Base-by-base conservation (phyloP, 1,140 invertebrate genomes). In the Euwallacea fornicatus region DNA sequence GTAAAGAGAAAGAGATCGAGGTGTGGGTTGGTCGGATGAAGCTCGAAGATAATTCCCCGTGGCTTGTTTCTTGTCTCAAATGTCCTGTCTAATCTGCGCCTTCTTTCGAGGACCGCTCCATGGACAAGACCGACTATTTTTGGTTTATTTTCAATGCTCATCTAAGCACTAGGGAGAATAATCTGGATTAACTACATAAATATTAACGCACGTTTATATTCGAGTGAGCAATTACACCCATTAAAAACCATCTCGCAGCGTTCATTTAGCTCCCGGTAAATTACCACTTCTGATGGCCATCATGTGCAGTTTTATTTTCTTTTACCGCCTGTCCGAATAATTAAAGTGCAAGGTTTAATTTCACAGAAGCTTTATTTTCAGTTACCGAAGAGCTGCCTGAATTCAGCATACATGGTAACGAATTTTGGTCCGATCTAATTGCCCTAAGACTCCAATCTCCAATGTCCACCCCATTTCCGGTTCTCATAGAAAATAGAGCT, bases 381-480 rank as follows among this genome's bases (percentile, higher is more conserved):
- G 9, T 11, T 50, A 50, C 9, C 46, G 13, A 11, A 50, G 46
- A 50, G 46, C 13, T 11, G 46, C 9, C 13, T 50, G 21, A 33
- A 33, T 33, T 33, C 21, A 33, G 21, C 21, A 33, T 33, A 2
- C 1, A 33, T 33, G 21, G 21, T 4, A 33, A 33, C 21, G 21
- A 33, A 33, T 33, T n/a, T 33, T 33, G 21, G 21, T 33, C 21
- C 21, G 21, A 33, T 33, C 21, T 33, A 33, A 33, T 33, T 33
- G 21, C 21, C 21, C 21, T 33, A 33, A 33, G 21, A 33, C 21
- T 33, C 21, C 21, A 4, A 33, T 50, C 46, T 55, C 64, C 64
- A 56, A 55, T 66, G 64, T 66, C 64, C 64, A 66, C 64, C 64
- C 64, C 54, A 66, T 66, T 66, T 66, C 64, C 64, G 42, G 64